These are phyloP conservation scores for Diglossa brunneiventris DNA, from an alignment of 2,113 vertebrate genomes.

Conservation along the genomic window DNA sequence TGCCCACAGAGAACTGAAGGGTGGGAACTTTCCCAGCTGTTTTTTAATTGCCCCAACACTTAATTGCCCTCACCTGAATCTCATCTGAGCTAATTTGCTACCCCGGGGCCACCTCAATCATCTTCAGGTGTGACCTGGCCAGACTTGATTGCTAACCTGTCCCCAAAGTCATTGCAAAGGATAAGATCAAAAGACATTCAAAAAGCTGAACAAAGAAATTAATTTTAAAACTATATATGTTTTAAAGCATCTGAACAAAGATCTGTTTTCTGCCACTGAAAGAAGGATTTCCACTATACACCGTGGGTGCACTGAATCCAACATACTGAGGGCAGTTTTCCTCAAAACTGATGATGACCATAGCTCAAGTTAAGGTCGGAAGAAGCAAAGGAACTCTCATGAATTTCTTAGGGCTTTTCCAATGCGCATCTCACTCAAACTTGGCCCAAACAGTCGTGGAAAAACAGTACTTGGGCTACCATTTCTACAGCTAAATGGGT, in stretches of 20 bases:
- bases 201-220: not conserved
- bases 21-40: not conserved
- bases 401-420: not conserved
- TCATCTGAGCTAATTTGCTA: not conserved
- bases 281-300: not conserved
- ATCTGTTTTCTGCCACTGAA: not conserved
- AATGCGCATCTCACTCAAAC: not conserved
- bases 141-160: not conserved
- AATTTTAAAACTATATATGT: not conserved
- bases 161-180: not conserved
- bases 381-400: not conserved
- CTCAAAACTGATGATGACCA: not conserved
- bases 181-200: not conserved
- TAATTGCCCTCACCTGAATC: not conserved
- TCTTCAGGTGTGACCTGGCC: not conserved
- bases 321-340: not conserved
- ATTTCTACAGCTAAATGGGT: not conserved
- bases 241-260: not conserved
- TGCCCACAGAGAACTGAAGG: not conserved
- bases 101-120: not conserved
- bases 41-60: not conserved
- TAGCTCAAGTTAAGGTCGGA: not conserved
- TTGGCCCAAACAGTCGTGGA: not conserved
- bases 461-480: not conserved
- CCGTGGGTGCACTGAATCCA: not conserved